A percentile compares a stretch with the other conserved stretches of the same genome.
phyloP scores from a whole-genome alignment of 53 echinoderm and acorn worm genomes.

The Paelopatides confundens region DNA sequence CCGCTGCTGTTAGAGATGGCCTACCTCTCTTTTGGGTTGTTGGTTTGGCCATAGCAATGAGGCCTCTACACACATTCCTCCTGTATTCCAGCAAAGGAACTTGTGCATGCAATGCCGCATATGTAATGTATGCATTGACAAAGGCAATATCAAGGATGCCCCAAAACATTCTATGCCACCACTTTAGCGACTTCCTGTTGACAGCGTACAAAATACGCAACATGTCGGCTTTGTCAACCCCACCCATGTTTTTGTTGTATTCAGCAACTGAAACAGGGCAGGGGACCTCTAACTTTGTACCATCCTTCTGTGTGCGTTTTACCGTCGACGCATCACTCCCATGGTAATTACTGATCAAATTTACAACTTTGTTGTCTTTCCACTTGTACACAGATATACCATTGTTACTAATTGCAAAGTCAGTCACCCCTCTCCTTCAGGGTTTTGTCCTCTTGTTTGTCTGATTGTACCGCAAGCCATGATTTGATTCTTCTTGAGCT shows the following conservation, averaged over 20 bases:
- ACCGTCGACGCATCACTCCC: not conserved
- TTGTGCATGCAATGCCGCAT: too few relatives aligned
- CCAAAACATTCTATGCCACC: conserved; percentile 6
- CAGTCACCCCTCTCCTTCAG: not conserved
- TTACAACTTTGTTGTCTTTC: not conserved
- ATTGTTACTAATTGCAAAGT: too few relatives aligned
- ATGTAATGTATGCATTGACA: not conserved
- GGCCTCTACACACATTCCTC: too few relatives aligned
- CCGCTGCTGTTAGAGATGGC: too few relatives aligned
- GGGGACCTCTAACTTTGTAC: not conserved
- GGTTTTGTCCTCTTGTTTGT: not conserved
- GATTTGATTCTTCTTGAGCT: not conserved
- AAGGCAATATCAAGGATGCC: conserved; percentile 2
- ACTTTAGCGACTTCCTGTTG: not conserved
- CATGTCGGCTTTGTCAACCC: conserved; percentile 17
- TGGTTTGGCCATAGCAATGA: too few relatives aligned
- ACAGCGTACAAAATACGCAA: not conserved
- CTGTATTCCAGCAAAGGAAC: too few relatives aligned
- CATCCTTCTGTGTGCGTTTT: not conserved
- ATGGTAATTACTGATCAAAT: not conserved
- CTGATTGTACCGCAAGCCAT: not conserved
- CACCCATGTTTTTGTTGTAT: conserved; percentile 6
- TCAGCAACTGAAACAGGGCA: not conserved
- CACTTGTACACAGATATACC: not conserved
- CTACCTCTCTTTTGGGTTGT: too few relatives aligned